Percentiles rank a stretch among this genome's conserved stretches.
phyloP scores from a whole-genome alignment of 2,113 vertebrate genomes.

The Halichoeres trimaculatus region DNA sequence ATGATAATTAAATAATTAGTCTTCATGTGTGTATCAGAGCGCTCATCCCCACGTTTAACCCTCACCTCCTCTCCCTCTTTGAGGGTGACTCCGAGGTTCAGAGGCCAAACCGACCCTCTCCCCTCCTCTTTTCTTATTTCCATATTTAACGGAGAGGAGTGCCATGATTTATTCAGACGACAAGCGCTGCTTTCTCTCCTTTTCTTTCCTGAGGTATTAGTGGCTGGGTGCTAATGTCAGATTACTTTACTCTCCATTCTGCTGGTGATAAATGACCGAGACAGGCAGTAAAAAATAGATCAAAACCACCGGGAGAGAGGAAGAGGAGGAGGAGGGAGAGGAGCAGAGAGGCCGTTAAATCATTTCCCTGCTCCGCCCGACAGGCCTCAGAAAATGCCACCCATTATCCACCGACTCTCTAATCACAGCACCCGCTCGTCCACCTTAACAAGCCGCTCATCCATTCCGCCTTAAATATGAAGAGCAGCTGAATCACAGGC shows the following conservation, averaged over 20 bases:
- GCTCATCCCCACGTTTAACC: neutral
- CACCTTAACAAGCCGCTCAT: slow-evolving; percentile 67
- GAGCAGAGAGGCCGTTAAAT: slow-evolving; percentile 76
- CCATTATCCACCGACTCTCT: slow-evolving; percentile 75
- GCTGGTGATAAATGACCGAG: slow-evolving; percentile 81
- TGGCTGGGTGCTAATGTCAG: slow-evolving; percentile 82
- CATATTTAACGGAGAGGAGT: slow-evolving; percentile 73
- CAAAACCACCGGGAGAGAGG: slow-evolving; percentile 78
- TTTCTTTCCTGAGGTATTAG: slow-evolving; percentile 75
- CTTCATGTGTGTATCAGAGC: neutral
- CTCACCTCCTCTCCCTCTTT: slow-evolving; percentile 43
- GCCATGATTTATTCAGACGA: slow-evolving; percentile 82
- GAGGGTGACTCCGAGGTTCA: slow-evolving; percentile 36
- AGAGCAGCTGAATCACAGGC: neutral
- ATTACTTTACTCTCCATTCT: slow-evolving; percentile 82
- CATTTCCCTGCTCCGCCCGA: slow-evolving; percentile 65
- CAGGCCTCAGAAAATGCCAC: slow-evolving; percentile 76
- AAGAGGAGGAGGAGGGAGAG: slow-evolving; percentile 41
- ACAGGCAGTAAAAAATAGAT: slow-evolving; percentile 84
- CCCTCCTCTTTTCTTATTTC: slow-evolving; percentile 37
- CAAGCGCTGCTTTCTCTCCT: slow-evolving; percentile 64
- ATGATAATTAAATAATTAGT: neutral
- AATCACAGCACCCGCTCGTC: slow-evolving; percentile 73
- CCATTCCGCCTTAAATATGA: slow-evolving; percentile 49
- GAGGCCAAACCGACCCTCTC: slow-evolving; percentile 31